Evolutionary conservation across 2,797 vertebrate species (phyloP), one percentile per base, ranked within the genome.

Genomic region (Halcyon chelicuti): DNA sequence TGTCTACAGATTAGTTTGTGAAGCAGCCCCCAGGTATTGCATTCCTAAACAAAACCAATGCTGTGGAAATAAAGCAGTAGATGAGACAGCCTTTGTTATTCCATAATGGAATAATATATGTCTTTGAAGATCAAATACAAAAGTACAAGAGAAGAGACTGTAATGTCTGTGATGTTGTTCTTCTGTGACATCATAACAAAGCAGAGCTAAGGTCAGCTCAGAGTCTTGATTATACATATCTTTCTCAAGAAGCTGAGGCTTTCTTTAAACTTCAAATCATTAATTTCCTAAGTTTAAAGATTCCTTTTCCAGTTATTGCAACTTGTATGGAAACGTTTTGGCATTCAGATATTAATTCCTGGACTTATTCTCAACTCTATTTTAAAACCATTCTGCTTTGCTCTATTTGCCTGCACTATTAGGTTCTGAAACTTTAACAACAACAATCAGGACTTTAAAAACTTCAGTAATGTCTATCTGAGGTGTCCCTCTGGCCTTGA

Each of bases 141-240:
- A 14, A 35, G 7, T 44, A 63, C 3, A 55, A 14, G 14, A 88
- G 40, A 84, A 92, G 10, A 55, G 29, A 51, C 23, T 37, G 4
- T 39, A 62, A 39, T 73, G 13, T 33, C 15, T 66, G 3, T 79
- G 29, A 35, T 74, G 25, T 12, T 63, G 4, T 54, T 60, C 31
- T 46, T 78, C 57, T 54, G 17, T 63, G 42, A 71, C 10, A 49
- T 3, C 6, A 10, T 52, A 78, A 89, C 1, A 72, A 75, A 84
- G 7, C 2, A 29, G 16, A 74, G 2, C 7, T 37, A 72, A 76
- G n/a, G 11, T 73, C 20, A 85, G 73, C n/a, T 72, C 19, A n/a
- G 14, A 39, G 5, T 18, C 35, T 62, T 84, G 13, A 42, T n/a
- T 28, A 3, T 46, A 44, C 0, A 0, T 40, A 20, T 11, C 3